Evolutionary conservation across 2,888 invertebrate species (phyloP).

Genomic region (Melanophora roralis): DNA sequence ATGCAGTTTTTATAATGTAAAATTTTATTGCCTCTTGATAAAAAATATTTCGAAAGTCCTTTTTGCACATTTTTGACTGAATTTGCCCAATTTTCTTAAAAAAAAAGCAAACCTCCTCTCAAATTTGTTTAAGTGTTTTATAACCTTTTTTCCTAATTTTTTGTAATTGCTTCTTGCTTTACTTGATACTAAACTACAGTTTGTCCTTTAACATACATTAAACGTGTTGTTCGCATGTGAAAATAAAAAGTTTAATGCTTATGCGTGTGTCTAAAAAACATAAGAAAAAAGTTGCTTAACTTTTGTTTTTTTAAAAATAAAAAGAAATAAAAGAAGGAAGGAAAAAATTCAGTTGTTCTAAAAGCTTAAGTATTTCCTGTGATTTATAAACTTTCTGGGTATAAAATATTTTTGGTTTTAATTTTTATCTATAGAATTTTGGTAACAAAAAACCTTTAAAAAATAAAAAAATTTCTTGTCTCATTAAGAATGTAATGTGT

Average conservation of each 20-base stretch:
- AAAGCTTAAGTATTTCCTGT: conserved; percentile 58
- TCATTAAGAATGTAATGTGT: conserved; percentile 12
- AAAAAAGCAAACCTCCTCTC: too few relatives aligned
- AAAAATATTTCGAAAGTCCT: too few relatives aligned
- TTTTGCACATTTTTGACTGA: too few relatives aligned
- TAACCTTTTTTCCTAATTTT: neutral
- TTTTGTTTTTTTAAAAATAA: neutral
- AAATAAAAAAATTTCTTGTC: neutral
- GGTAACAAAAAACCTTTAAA: neutral
- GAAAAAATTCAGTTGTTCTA: conserved; percentile 54
- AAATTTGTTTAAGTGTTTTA: neutral
- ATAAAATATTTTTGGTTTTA: conserved; percentile 36
- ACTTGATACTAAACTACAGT: conserved; percentile 19
- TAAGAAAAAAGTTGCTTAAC: conserved; percentile 3
- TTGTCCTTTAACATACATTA: conserved; percentile 7
- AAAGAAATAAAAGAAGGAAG: conserved; percentile 21
- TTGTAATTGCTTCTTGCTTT: neutral
- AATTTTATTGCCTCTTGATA: too few relatives aligned
- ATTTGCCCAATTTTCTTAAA: too few relatives aligned
- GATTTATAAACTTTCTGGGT: conserved; percentile 52
- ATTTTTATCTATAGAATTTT: neutral
- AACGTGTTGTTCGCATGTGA: conserved; percentile 5
- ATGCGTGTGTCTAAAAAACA: neutral
- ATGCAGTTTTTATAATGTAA: too few relatives aligned
- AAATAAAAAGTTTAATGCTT: neutral